These are phyloP conservation scores for Pempheris klunzingeri DNA, from an alignment of 2,797 vertebrate species.

Conservation along the genomic window DNA sequence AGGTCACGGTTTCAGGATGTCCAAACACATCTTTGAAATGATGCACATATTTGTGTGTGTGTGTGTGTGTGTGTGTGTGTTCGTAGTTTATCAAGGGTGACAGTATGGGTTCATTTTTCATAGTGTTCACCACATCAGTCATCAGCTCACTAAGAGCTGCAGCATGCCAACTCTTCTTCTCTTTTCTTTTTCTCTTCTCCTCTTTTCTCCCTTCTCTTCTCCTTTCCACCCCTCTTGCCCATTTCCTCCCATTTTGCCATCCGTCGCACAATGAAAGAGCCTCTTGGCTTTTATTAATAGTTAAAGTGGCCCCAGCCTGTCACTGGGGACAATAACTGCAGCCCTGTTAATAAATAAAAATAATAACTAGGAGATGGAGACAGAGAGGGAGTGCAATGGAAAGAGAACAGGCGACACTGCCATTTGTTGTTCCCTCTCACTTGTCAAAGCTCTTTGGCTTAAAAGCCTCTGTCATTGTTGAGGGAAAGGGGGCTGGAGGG, in stretches of 20 bases:
- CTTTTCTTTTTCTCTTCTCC: not conserved
- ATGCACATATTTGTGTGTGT: not conserved
- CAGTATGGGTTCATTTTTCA: slow-evolving; percentile 48
- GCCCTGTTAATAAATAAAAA: slow-evolving; percentile 94
- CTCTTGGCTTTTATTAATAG: slow-evolving; percentile 91
- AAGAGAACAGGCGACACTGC: slow-evolving; percentile 87
- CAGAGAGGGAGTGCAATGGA: slow-evolving; percentile 80
- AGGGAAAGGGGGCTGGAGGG: slow-evolving; percentile 66
- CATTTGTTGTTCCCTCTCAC: slow-evolving; percentile 95
- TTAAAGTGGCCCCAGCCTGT: slow-evolving; percentile 91
- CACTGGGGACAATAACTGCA: slow-evolving; percentile 85
- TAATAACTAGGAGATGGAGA: slow-evolving; percentile 88
- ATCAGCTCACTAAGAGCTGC: slow-evolving; percentile 56
- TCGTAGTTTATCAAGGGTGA: slow-evolving; percentile 39
- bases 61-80: slow-evolving; percentile 5
- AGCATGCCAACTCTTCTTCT: slow-evolving; percentile 32
- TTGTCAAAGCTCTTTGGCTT: slow-evolving; percentile 94
- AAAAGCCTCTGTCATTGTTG: slow-evolving; percentile 95
- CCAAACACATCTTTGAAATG: slow-evolving; percentile 13
- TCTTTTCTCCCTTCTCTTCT: slow-evolving; percentile 19
- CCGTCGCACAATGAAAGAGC: slow-evolving; percentile 82
- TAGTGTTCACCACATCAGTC: slow-evolving; percentile 62
- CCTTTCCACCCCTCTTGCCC: slow-evolving; percentile 58
- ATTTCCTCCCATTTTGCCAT: slow-evolving; percentile 74
- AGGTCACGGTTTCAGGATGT: slow-evolving; percentile 16